Conservation (phyloP, 2,113 vertebrate species). For the Anguilla japonica region DNA sequence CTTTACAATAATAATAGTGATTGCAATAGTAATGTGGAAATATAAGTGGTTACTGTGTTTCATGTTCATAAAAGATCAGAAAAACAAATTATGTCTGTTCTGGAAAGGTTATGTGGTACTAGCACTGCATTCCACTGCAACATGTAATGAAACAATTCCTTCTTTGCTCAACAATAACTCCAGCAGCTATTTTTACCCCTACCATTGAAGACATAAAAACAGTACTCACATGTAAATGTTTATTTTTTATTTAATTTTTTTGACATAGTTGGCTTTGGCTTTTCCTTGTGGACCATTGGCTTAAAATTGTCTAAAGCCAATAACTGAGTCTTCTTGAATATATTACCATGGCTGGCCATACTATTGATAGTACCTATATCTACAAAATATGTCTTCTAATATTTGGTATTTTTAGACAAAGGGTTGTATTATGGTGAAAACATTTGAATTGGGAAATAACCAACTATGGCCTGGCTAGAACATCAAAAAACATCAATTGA, state of each 20-base stretch:
- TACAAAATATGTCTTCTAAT: neutral
- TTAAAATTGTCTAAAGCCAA: neutral
- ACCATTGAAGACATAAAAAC: constrained; percentile 16
- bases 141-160: constrained; percentile 27
- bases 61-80: constrained; percentile 26
- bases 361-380: neutral
- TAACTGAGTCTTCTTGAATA: neutral
- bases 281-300: neutral
- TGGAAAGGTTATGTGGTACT: constrained; percentile 20
- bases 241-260: constrained; percentile 15
- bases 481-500: neutral
- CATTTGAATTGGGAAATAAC: neutral
- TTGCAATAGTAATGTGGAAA: constrained; percentile 24
- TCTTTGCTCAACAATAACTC: constrained; percentile 29
- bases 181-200: constrained; percentile 12
- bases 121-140: constrained; percentile 24
- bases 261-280: neutral
- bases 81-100: constrained; percentile 36
- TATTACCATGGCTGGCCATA: neutral
- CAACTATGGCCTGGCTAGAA: neutral
- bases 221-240: neutral
- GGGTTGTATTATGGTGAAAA: neutral
- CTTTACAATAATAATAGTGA: constrained; percentile 31
- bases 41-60: constrained; percentile 34
- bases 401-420: neutral